Base-by-base conservation (phyloP, 2,113 vertebrate genomes). In the Charina bottae region DNA sequence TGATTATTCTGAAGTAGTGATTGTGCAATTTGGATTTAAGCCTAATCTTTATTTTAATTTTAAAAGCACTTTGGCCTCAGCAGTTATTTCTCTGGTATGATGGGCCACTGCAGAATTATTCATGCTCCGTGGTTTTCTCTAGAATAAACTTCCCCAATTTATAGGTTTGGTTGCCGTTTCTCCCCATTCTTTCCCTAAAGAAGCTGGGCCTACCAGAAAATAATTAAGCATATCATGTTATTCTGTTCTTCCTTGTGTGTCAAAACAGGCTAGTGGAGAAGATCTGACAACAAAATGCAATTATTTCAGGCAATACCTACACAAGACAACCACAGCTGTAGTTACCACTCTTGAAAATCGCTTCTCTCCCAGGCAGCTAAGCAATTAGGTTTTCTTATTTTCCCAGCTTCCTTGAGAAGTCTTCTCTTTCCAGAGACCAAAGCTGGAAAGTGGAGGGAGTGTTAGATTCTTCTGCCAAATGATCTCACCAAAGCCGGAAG, bases 151-250 rank as follows among this genome's bases (percentile, higher is more conserved):
- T 1, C 33, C 53, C 33, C 49, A 62, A n/a, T 11, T 56, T 17
- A 90, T n/a, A 46, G 11, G 15, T n/a, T 88, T 83, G 54, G 24
- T 62, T 33, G 46, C 64, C 49, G 17, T 33, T 88, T 88, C 86
- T 92, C 55, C 23, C 55, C 62, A 56, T 88, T 62, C 24, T 56
- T 46, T 64, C 46, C 85, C 68, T 54, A 3, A 85, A 56, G 92
- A 37, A 93, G n/a, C 56, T 56, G 24, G 49, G 49, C 68, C 86
- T 88, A 62, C 58, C 68, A 85, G 46, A 93, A 90, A 90, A 90
- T 90, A 91, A 93, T 93, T 93, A 93, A 90, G 89, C 37, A 90
- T 83, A 46, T 88, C 26, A 13, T 88, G 56, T 90, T 84, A 58
- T 85, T 91, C 49, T 64, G 89, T 62, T 87, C 89, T 62, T 88